Base-by-base conservation (phyloP, 37 sponge, comb jelly and placozoan genomes). In the Haliclona indistincta region DNA sequence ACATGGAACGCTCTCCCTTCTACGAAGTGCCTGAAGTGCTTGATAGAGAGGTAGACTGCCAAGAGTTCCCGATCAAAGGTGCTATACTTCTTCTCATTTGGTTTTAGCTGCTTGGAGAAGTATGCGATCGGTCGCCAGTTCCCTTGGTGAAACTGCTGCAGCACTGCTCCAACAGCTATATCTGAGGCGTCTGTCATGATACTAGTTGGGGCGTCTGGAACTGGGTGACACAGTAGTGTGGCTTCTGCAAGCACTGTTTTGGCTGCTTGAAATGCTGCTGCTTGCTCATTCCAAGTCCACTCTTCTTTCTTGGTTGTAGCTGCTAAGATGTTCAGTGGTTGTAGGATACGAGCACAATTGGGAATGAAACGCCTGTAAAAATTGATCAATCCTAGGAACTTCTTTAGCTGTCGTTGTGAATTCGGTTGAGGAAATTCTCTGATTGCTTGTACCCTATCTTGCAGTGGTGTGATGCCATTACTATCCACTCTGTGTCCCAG, bases 61-160 rank as follows among this genome's bases (percentile, higher is more conserved):
- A 82, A 43, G 10, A 82, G 62, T 67, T 83, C 76, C 7, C 70
- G 44, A 53, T 75, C 71, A 55, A 56, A 83, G 28, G 76, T 82
- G 47, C 83, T 74, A 63, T 74, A 82, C 28, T 45, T 17, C n/a
- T 7, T 75, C 51, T 75, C 84, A 26, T 70, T 60, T 22, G 76
- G 84, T 6, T 23, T 34, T 25, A 82, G 42, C 42, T 82, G 74
- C 63, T 23, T 52, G 43, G 76, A 81, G 42, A 81, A 81, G 41
- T 53, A 82, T 10, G 68, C 34, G 49, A 74, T 28, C 5, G 70
- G 69, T 10, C 32, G 39, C 70, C 80, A 68, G 11, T 17, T 3
- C 6, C 20, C 3, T 15, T 49, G 65, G 38, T 41, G 32, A 5
- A 17, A 33, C 36, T 65, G 67, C 55, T 77, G 52, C n/a, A 77